Conservation (phyloP, 2,888 invertebrate genomes). For the Cephus spinipes region DNA sequence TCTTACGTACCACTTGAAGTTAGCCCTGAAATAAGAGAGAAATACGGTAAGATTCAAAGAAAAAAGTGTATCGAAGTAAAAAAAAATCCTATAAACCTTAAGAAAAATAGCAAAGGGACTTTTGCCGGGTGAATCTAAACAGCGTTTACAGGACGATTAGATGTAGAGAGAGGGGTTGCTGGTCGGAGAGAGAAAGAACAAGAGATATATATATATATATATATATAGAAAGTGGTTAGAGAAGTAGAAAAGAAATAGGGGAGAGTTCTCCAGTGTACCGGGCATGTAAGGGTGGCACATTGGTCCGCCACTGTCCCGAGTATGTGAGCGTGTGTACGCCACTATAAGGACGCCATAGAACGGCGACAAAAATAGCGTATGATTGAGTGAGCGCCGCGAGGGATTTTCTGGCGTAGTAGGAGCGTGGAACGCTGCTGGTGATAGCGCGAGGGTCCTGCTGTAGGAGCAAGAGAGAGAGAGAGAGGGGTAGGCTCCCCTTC, state of each 20-base stretch:
- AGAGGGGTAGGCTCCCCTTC: not conserved
- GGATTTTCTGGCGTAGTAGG: conserved; percentile 44
- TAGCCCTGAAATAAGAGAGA: not conserved
- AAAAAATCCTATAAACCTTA: not conserved
- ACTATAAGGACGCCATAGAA: conserved; percentile 20
- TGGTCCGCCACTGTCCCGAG: not conserved
- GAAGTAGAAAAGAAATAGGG: conserved; percentile 5
- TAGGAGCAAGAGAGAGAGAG: not conserved
- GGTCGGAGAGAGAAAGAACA: conserved; percentile 11
- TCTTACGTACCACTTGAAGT: not conserved
- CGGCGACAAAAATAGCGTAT: conserved; percentile 62
- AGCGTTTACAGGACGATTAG: conserved; percentile 48
- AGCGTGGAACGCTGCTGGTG: not conserved
- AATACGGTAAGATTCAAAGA: not conserved
- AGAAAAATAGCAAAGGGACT: not conserved
- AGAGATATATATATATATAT: too few relatives aligned
- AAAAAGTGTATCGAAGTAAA: not conserved
- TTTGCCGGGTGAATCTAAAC: conserved; percentile 29
- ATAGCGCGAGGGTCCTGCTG: not conserved
- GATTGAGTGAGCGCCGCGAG: conserved; percentile 62
- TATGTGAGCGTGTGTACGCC: not conserved
- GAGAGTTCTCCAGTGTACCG: conserved; percentile 2
- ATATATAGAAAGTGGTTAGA: not conserved
- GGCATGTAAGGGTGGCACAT: not conserved
- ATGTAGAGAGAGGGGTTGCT: conserved; percentile 28